Evolutionary conservation across 2,888 invertebrate species (phyloP), one percentile per base, ranked within the genome.

Genomic region (Hydropsyche betteni): DNA sequence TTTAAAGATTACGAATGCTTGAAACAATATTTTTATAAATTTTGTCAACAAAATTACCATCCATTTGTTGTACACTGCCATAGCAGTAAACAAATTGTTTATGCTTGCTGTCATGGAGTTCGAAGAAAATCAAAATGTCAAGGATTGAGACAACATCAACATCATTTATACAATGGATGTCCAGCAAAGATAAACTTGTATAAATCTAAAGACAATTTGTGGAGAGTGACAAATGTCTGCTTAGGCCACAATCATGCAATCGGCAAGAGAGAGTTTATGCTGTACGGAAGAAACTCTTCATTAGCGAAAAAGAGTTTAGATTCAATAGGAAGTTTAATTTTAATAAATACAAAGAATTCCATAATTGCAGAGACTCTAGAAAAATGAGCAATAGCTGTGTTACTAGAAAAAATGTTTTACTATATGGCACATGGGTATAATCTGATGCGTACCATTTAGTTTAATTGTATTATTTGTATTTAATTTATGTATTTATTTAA

Each of bases 21-120:
- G 34, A 24, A 6, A 5, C 34, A 61, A 8, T 33, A 5, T 61
- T 61, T 61, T 61, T 2, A 61, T 24, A 61, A 24, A 33, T 61
- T 61, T 61, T 61, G 61, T 33, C 24, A 61, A 16, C 61, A 61
- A 61, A 61, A 61, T 33, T 61, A 14, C 12, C 3, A 55, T n/a
- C 55, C 55, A 55, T 55, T 55, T 55, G 55, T 55, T 6, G 4
- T n/a, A 55, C 0, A 6, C 6, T 10, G 14, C 12, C 8, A n/a
- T 4, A 14, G 2, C 16, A 8, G 1, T 14, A 61, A 33, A 24
- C 61, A 33, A 61, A 61, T 61, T 33, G 33, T 61, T 61, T 61
- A 61, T 33, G 16, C 10, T 33, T 61, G 61, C 34, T 61, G 61
- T 33, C 61, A 61, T 33, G 61, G 61, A 0, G 6, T 61, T 33